Percentiles rank a stretch among this genome's conserved stretches.
These are phyloP conservation scores for Ashinkailepas kermadecensis DNA, from an alignment of 2,888 invertebrate genomes.

Conservation along the genomic window DNA sequence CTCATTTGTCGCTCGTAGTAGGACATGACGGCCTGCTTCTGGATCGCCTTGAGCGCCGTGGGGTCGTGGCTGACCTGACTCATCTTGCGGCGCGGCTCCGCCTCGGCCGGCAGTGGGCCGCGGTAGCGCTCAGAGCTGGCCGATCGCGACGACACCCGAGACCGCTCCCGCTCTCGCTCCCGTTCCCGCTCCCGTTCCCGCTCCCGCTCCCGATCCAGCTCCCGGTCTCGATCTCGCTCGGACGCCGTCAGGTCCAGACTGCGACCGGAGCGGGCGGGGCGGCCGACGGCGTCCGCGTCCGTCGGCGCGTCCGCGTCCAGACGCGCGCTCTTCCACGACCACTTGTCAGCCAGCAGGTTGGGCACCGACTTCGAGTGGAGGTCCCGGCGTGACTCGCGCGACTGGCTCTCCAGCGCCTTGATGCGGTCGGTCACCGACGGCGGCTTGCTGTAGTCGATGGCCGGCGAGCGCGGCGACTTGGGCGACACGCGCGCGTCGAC, in stretches of 20 bases:
- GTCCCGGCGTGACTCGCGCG: conserved; percentile 36
- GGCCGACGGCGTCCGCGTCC: background rate
- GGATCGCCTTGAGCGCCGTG: conserved; percentile 66
- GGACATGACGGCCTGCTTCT: conserved; percentile 70
- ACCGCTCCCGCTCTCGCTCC: background rate
- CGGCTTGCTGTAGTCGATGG: conserved; percentile 40
- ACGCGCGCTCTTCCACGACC: background rate
- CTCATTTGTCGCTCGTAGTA: conserved; percentile 63
- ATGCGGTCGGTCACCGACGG: conserved; percentile 59
- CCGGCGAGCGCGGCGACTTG: conserved; percentile 35
- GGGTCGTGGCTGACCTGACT: conserved; percentile 26
- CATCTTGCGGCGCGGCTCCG: conserved; percentile 50
- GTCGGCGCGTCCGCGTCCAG: background rate
- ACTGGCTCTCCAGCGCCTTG: conserved; percentile 54
- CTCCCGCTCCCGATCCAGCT: background rate
- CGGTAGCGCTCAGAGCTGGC: background rate
- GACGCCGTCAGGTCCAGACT: background rate
- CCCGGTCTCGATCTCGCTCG: background rate
- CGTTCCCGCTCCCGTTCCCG: background rate
- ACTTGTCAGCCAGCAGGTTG: conserved; percentile 25
- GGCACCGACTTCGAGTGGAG: conserved; percentile 27
- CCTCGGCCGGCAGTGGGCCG: conserved; percentile 40
- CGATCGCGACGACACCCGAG: background rate
- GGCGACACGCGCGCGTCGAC: conserved; percentile 23
- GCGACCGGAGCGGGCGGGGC: background rate